These are phyloP conservation scores for Paratrypauchen microcephalus DNA, from an alignment of 2,797 vertebrate genomes.

Conservation along the genomic window DNA sequence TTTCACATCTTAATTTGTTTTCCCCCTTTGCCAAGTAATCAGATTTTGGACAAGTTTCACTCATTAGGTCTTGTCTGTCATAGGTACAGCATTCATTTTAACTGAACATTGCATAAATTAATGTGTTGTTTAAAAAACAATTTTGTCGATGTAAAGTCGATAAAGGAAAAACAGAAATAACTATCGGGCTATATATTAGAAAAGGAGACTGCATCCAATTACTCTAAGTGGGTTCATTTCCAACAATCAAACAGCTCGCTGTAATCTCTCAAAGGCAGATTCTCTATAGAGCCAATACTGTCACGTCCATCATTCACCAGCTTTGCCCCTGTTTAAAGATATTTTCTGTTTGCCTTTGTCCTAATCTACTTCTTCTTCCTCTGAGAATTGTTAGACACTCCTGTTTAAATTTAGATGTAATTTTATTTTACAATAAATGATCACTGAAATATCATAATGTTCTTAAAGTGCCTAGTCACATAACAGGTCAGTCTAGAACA, in stretches of 20 bases:
- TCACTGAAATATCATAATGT: not conserved
- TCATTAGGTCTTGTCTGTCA: not conserved
- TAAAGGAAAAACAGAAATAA: conserved; percentile 10
- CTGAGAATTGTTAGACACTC: no score
- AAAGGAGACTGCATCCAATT: conserved; percentile 57
- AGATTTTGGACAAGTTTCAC: not conserved
- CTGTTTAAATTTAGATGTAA: not conserved
- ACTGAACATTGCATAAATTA: not conserved
- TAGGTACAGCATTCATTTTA: no score
- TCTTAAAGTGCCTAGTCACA: not conserved
- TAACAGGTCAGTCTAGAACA: conserved; percentile 2
- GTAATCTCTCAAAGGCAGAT: conserved; percentile 59
- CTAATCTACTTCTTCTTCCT: conserved; percentile 4
- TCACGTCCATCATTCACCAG: conserved; percentile 50
- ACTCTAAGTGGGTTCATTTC: conserved; percentile 63
- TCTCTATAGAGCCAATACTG: conserved; percentile 50
- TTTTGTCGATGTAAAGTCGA: not conserved
- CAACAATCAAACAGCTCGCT: conserved; percentile 64
- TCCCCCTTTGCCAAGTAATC: conserved; percentile 1
- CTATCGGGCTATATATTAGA: conserved; percentile 33
- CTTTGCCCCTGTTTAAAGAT: conserved; percentile 7
- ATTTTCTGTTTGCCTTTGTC: conserved; percentile 13
- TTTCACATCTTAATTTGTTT: not conserved
- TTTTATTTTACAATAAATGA: not conserved
- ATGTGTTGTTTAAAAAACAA: not conserved